These are phyloP conservation scores for Chironomus striatipennis DNA, from an alignment of 1,140 invertebrate genomes.

Conservation along the genomic window DNA sequence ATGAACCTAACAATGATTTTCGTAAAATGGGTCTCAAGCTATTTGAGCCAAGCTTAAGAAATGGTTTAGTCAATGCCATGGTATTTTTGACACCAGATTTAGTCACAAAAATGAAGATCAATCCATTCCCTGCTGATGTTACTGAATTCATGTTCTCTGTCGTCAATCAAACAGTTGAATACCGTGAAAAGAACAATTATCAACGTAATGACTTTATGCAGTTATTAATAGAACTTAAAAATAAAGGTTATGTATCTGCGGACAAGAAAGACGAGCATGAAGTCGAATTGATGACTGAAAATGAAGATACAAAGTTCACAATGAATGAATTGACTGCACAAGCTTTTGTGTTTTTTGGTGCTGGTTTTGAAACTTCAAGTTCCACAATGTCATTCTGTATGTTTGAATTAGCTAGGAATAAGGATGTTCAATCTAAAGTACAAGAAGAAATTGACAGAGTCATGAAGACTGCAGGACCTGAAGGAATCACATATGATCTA, in stretches of 20 bases:
- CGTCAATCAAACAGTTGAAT: constrained; percentile 31
- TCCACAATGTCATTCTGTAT: constrained; percentile 27
- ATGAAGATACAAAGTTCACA: neutral
- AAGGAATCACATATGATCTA: no score
- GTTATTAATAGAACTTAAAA: constrained; percentile 31
- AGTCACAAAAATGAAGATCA: constrained; percentile 27
- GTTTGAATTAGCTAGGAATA: constrained; percentile 26
- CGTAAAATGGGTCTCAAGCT: constrained; percentile 31
- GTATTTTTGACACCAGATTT: constrained; percentile 29
- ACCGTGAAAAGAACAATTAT: constrained; percentile 32
- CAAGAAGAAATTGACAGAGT: no score
- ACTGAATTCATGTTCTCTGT: constrained; percentile 32
- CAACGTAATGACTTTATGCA: constrained; percentile 33
- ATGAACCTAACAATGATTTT: constrained; percentile 32
- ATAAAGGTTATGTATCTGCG: constrained; percentile 25
- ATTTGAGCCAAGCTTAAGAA: constrained; percentile 26
- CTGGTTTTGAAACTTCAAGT: constrained; percentile 29
- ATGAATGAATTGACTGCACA: constrained; percentile 28
- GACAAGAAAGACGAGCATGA: neutral
- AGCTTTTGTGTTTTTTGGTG: constrained; percentile 28
- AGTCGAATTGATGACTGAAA: neutral
- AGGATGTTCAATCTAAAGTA: constrained; percentile 28
- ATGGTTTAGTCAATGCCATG: constrained; percentile 28
- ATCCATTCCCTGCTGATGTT: constrained; percentile 28
- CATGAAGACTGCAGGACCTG: no score